Base-by-base conservation (phyloP, 2,113 vertebrate species). In the Gallinago media region DNA sequence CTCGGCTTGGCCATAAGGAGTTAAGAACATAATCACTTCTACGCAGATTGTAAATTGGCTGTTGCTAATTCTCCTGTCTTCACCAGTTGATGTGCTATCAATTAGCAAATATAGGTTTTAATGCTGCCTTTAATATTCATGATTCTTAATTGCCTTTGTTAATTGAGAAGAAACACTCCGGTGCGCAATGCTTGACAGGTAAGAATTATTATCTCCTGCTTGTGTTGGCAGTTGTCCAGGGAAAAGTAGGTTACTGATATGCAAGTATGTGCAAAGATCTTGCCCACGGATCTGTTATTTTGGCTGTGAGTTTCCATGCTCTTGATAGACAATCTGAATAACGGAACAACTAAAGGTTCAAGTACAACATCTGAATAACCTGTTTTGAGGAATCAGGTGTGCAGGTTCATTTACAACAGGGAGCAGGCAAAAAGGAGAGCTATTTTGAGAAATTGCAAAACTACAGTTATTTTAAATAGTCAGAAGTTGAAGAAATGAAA, bases 71-170 rank as follows among this genome's bases (percentile, higher is more conserved):
- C 70, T 90, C 50, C 75, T 95, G 88, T 94, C 95, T 93, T 93
- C 78, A 71, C 34, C n/a, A 89, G 80, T 73, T 97, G 93, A 96
- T 95, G 81, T 89, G 95, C 78, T 95, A 87, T 93, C 91, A 96
- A 97, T 97, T 97, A 97, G 62, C 87, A 96, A 97, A 96, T 97
- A 97, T 31, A 96, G 89, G 81, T 92, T 96, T 97, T 97, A 96
- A 93, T 95, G 75, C 83, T 94, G 63, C 67, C 58, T 97, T 96
- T 97, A 98, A 97, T 97, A 98, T 98, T 97, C 88, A 97, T 97
- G 95, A 95, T 96, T 97, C 95, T 92, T 98, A 98, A 98, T 98
- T 97, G 96, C 91, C 89, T 97, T 96, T 97, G 92, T 96, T 98
- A 97, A 97, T 97, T 97, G 94, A 95, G 94, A 95, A 97, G 96